Evolutionary conservation across 2,113 vertebrate genomes (phyloP), one percentile per base, ranked within the genome.

Genomic region (Anoura caudifer): DNA sequence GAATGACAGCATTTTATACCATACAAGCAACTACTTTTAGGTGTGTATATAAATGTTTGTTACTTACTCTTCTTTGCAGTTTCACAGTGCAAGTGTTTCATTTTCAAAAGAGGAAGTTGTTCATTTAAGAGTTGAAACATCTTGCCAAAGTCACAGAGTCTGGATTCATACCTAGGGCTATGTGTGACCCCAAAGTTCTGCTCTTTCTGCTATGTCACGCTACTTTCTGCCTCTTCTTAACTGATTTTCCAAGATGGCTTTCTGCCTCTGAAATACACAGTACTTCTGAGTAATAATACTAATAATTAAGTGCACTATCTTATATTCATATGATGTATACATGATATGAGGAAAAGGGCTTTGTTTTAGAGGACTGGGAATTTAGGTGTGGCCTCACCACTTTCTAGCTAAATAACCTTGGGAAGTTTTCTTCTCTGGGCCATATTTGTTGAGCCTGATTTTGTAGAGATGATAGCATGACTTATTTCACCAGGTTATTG

Each of bases 191-290:
- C 36, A 59, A 22, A 65, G 26, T 79, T 87, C 70, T 77, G 14
- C 45, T 61, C 26, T 84, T 86, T 54, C 28, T 90, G 22, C 56
- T 63, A 3, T 91, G 67, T 59, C 59, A 70, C 20, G 41, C 11
- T 70, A 43, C 50, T 76, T 83, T 80, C 36, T 92, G 43, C 41
- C 31, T 70, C 94, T 93, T 95, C 67, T 65, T 92, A 86, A 63
- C 33, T 95, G 56, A 65, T 50, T 95, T 76, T 96, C 11, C 26
- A 91, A 85, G 47, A 43, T 50, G 15, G n/a, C 47, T 92, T 94
- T 83, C 43, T 96, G 54, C 26, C 12, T 91, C 31, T 93, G 65
- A 88, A 82, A 72, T 89, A 41, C 15, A 15, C 45, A 86, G 54
- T 56, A 61, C 65, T 89, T 91, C 22, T 90, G 80, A 83, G 36